Evolutionary conservation across 2,797 vertebrate species (phyloP).

Genomic region (Oreortyx pictus): DNA sequence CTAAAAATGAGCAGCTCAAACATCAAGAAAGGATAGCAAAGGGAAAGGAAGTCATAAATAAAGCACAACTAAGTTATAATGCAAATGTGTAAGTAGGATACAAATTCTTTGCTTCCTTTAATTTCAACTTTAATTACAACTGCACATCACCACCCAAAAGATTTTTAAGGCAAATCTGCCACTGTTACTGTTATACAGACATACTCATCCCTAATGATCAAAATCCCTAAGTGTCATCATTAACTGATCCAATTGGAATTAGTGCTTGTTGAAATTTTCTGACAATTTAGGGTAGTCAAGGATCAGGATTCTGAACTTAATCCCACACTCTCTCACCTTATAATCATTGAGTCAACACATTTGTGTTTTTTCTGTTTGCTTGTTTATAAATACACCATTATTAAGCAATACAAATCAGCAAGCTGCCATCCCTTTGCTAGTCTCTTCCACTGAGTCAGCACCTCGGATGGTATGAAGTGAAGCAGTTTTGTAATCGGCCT

Average conservation of each 20-base stretch:
- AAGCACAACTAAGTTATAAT: background rate
- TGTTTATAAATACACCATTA: background rate
- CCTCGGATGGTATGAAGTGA: background rate
- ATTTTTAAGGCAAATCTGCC: background rate
- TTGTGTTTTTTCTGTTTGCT: background rate
- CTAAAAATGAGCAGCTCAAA: background rate
- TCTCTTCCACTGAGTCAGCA: background rate
- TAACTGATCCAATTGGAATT: background rate
- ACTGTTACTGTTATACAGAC: background rate
- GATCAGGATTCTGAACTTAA: background rate
- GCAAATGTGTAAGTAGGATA: fast-evolving
- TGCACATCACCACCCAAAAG: background rate
- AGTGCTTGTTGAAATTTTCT: background rate
- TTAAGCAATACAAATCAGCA: background rate
- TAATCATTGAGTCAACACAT: background rate
- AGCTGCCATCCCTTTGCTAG: background rate
- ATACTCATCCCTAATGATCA: background rate
- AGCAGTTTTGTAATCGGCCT: background rate
- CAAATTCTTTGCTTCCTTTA: background rate
- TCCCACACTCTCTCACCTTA: background rate
- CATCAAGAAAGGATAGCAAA: background rate
- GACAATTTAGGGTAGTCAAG: background rate
- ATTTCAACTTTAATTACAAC: background rate
- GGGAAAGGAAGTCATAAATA: background rate
- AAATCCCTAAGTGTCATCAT: background rate